Conservation (phyloP, 2,113 vertebrate genomes). For the Lota lota region DNA sequence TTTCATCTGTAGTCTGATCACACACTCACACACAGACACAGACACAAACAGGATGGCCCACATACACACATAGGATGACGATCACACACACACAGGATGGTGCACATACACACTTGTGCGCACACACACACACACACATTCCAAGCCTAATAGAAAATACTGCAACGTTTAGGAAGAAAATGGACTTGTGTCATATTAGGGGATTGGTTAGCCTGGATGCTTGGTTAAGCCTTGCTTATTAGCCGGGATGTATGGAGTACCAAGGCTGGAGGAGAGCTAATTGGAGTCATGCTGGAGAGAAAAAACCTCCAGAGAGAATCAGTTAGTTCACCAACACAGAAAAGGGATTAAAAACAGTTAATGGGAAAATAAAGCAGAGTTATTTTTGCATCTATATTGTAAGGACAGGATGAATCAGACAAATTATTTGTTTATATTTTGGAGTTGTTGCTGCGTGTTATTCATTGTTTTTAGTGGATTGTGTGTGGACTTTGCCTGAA, state of each 20-base stretch:
- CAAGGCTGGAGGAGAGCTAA: slow-evolving; percentile 28
- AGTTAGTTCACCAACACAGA: too few species aligned
- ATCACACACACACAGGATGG: not conserved
- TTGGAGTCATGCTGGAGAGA: slow-evolving; percentile 36
- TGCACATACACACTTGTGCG: not conserved
- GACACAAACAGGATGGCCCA: not conserved
- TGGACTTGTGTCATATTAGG: slow-evolving; percentile 25
- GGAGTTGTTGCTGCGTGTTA: too few species aligned
- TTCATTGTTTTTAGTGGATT: too few species aligned
- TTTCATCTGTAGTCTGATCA: too few species aligned
- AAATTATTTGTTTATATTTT: too few species aligned
- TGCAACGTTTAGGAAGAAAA: slow-evolving; percentile 8
- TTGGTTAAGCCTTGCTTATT: slow-evolving; percentile 55
- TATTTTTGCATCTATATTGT: too few species aligned
- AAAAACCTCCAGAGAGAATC: slow-evolving; percentile 27
- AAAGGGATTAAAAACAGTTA: too few species aligned
- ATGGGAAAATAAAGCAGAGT: too few species aligned
- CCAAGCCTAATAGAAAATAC: slow-evolving; percentile 8
- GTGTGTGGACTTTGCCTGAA: too few species aligned
- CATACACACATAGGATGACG: too few species aligned
- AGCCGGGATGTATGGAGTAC: slow-evolving; percentile 41
- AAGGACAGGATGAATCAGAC: too few species aligned
- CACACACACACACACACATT: too few species aligned
- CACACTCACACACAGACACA: not conserved
- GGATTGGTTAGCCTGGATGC: slow-evolving; percentile 56